Base-by-base conservation (phyloP, 2,888 invertebrate species). In the Scaptomyza cyrtandrae region DNA sequence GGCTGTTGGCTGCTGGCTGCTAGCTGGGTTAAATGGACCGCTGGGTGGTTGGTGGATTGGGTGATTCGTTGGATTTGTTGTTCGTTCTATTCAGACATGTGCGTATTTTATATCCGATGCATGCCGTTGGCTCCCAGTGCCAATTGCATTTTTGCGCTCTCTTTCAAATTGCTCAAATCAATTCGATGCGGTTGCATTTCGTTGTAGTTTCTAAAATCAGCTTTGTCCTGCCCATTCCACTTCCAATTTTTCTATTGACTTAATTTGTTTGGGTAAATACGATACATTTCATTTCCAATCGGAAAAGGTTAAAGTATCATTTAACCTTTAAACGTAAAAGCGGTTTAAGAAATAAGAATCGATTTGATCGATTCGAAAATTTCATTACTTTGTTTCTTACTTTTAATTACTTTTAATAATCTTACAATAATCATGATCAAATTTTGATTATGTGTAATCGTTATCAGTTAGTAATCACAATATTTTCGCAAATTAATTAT, bases 151-250 rank as follows among this genome's bases (percentile, higher is more conserved):
- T 72, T 78, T 72, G 82, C 52, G 76, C 73, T 16, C 41, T 16
- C 10, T 68, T 73, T 63, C 44, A 65, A 78, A 86, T 86, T 67
- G 86, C 66, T 80, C 84, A 78, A 86, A 86, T 86, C 86, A 86
- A 86, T 84, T 88, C 78, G 75, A 52, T 82, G 88, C 54, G 84
- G 86, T 80, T 86, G 84, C 74, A 64, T 60, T 79, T 71, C 58
- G 55, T 48, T 80, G 55, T 54, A 64, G 45, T 57, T 75, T 24
- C 43, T 27, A 45, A 73, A 75, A 69, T 78, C 59, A 73, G 78
- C 76, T 71, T 65, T 13, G 67, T 35, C 35, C 33, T 29, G 19
- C 13, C 39, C 16, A 43, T 48, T 78, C 56, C 37, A 57, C n/a
- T n/a, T n/a, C n/a, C n/a, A n/a, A n/a, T 43, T 31, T 29, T 49